Conservation (phyloP, 92 coral and sea anemone genomes). For the Phenganax marumi region DNA sequence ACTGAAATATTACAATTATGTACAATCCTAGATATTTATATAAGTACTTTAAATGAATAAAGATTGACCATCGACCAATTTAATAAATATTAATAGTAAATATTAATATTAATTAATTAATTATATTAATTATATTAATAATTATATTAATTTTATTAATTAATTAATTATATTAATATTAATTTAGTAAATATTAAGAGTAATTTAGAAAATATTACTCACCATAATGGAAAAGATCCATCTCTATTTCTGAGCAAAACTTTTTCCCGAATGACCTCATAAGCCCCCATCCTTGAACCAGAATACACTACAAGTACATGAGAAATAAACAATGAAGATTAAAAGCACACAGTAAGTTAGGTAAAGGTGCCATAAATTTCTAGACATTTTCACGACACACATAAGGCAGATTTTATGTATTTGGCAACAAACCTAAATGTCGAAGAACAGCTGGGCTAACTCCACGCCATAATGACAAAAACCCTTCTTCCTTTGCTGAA, state of each 20-base stretch:
- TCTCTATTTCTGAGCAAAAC: conserved; percentile 74
- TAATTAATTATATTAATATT: too few relatives aligned
- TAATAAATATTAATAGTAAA: too few relatives aligned
- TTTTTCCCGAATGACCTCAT: conserved; percentile 83
- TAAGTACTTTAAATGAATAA: too few relatives aligned
- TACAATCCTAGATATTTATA: too few relatives aligned
- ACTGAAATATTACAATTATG: too few relatives aligned
- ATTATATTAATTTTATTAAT: too few relatives aligned
- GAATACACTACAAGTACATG: conserved; percentile 65
- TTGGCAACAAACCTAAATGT: conserved; percentile 68
- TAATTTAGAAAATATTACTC: neutral
- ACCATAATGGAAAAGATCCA: conserved; percentile 89
- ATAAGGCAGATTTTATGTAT: too few relatives aligned
- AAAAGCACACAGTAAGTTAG: neutral
- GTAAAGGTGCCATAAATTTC: neutral
- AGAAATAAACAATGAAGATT: neutral
- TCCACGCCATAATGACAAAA: conserved; percentile 85
- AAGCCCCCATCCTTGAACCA: conserved; percentile 93
- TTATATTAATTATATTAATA: too few relatives aligned
- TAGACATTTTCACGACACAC: too few relatives aligned
- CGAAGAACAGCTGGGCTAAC: conserved; percentile 88
- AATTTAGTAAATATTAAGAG: too few relatives aligned
- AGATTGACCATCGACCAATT: too few relatives aligned
- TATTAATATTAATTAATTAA: too few relatives aligned
- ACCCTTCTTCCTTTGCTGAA: conserved; percentile 87